These are phyloP conservation scores for Orchestes rusci DNA, from an alignment of 2,888 invertebrate species.

Conservation along the genomic window DNA sequence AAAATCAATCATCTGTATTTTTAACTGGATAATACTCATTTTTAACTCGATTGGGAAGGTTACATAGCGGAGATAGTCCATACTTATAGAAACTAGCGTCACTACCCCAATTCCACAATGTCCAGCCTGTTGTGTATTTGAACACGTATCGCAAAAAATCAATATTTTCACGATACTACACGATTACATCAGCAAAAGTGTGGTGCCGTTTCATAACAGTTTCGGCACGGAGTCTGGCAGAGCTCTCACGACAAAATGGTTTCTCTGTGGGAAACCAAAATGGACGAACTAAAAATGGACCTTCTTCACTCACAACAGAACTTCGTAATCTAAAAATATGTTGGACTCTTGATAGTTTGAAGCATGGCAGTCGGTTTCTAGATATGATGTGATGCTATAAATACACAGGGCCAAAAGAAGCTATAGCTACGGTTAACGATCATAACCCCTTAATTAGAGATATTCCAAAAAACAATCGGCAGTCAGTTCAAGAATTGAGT, in stretches of 20 bases:
- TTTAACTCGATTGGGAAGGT: too few species aligned
- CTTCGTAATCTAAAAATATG: constrained; percentile 94
- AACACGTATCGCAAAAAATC: constrained; percentile 87
- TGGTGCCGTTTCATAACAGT: constrained; percentile 97
- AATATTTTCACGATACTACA: constrained; percentile 96
- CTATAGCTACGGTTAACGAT: constrained; percentile 91
- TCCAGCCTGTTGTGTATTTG: constrained; percentile 89
- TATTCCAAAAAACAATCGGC: constrained; percentile 95
- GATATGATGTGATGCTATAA: constrained; percentile 99
- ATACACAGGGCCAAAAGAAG: constrained; percentile 95
- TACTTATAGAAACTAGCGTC: too few species aligned
- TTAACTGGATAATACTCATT: too few species aligned
- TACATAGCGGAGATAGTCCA: too few species aligned
- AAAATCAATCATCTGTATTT: too few species aligned
- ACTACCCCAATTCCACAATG: constrained; percentile 88
- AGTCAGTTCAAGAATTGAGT: constrained; percentile 97
- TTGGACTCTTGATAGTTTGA: constrained; percentile 91
- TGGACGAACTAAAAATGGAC: constrained; percentile 98
- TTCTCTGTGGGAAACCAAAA: constrained; percentile 96
- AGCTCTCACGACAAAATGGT: constrained; percentile 98
- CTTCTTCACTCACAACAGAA: constrained; percentile 97
- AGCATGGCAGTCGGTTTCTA: constrained; percentile 95
- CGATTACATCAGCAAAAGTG: constrained; percentile 89
- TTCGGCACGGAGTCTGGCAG: constrained; percentile 97
- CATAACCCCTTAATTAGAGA: constrained; percentile 99